phyloP scores from a whole-genome alignment of 1,140 invertebrate genomes.

The Subanguina moxae region DNA sequence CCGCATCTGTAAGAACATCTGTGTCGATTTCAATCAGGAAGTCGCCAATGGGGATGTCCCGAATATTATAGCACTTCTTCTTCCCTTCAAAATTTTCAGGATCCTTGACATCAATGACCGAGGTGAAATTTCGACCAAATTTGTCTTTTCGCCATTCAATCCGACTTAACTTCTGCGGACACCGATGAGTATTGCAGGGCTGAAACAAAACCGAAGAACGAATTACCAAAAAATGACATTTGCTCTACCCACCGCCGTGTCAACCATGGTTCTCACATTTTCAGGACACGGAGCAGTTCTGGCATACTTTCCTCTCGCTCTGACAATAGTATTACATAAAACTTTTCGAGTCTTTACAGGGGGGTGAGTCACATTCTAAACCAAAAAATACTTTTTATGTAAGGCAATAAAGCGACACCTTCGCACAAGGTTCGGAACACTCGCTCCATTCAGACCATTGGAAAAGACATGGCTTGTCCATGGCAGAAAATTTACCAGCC shows the following conservation, averaged over 20 bases:
- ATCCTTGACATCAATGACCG: background rate
- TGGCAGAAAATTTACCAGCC: no score
- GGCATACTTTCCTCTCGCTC: background rate
- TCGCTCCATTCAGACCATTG: conserved; percentile 1
- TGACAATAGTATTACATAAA: background rate
- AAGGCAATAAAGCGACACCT: background rate
- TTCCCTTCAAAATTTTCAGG: no score
- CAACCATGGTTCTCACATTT: background rate
- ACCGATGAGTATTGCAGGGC: conserved; percentile 1
- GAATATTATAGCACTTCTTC: no score
- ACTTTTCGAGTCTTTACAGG: conserved; percentile 1
- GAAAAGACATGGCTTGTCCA: background rate
- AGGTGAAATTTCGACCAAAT: background rate
- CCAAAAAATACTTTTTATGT: background rate
- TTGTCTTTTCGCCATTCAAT: background rate
- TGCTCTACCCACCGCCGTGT: background rate
- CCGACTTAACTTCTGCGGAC: background rate
- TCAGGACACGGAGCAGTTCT: background rate
- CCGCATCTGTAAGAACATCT: no score
- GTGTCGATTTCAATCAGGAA: no score
- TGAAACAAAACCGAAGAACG: background rate
- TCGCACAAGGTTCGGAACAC: background rate
- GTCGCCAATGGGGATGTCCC: no score
- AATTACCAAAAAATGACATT: background rate
- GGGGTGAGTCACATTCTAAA: background rate